phyloP scores from a whole-genome alignment of 2,888 invertebrate species.

The Eupithecia insigniata region DNA sequence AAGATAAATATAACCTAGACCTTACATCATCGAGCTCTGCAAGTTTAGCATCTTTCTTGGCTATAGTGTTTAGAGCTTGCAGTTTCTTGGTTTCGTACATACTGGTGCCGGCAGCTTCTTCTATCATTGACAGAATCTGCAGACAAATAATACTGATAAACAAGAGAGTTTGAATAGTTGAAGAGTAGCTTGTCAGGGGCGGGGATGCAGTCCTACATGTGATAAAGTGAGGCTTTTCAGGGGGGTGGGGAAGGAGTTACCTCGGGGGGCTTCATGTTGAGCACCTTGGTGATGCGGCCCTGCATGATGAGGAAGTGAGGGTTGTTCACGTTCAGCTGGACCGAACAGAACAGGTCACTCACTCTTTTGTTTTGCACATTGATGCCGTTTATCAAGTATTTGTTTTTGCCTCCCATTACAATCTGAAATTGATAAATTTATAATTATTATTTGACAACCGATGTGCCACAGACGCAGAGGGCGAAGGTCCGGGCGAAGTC shows the following conservation, averaged over 20 bases:
- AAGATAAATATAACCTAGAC: not conserved
- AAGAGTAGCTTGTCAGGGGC: not conserved
- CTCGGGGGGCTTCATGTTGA: conserved; percentile 99
- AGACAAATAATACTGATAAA: conserved; percentile 10
- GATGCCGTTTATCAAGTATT: conserved; percentile 96
- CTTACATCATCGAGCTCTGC: conserved; percentile 91
- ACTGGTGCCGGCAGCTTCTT: conserved; percentile 99
- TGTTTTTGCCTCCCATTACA: conserved; percentile 94
- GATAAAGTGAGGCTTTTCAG: not conserved
- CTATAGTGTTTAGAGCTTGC: conserved; percentile 92
- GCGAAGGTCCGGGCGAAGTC: too few species aligned
- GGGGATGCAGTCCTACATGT: not conserved
- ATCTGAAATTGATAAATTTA: conserved; percentile 76
- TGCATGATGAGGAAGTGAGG: conserved; percentile 99
- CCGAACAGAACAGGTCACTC: conserved; percentile 97
- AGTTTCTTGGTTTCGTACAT: conserved; percentile 98
- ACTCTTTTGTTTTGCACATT: conserved; percentile 95
- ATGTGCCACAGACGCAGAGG: too few species aligned
- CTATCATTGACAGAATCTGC: conserved; percentile 97
- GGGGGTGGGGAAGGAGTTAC: conserved; percentile 71
- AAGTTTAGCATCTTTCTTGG: conserved; percentile 96
- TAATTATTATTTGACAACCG: too few species aligned
- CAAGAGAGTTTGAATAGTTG: too few species aligned
- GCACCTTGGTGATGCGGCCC: conserved; percentile 98
- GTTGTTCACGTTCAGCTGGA: conserved; percentile 99